Base-by-base conservation (phyloP, 1,140 invertebrate species). In the Drosophila bipectinata region DNA sequence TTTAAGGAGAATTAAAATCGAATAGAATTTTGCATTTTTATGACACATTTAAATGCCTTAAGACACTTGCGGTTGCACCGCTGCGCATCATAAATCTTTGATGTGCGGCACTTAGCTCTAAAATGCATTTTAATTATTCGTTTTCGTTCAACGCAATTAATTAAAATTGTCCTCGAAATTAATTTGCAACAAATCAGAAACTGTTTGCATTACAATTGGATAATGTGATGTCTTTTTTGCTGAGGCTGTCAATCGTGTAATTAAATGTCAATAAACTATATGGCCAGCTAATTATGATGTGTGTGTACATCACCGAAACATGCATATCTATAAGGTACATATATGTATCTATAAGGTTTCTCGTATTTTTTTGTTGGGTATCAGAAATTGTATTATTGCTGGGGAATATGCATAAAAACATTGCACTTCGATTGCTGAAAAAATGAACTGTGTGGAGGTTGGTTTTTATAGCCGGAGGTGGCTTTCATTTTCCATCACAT, bases 201-300 rank as follows among this genome's bases (percentile, higher is more conserved):
- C 47, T 28, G 21, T 44, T 54, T 28, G 10, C 53, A 57, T 58
- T 58, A 30, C 32, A 64, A 72, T 63, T 60, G 57, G 49, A 58
- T 77, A 52, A 69, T 84, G 68, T 64, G 47, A 64, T 47, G 26
- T 28, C 26, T 73, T 47, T 37, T 18, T n/a, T 28, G 47, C 39
- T 45, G 39, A 24, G 34, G 39, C 14, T 47, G 52, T 68, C 54
- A 64, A 48, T 64, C 44, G 64, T 63, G 48, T 49, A 68, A 71
- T 53, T 45, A 68, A 82, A 76, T 58, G 71, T 76, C 67, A 76
- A 79, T 87, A 87, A 87, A 79, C 58, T 75, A 45, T 12, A 21
- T 60, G 32, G 15, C 21, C 21, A 21, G 21, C 21, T 21, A 21
- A 21, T 21, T 21, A 21, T 21, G 21, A 21, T 21, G 21, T 21